Conservation (phyloP, 2,113 vertebrate genomes). For the Gila orcuttii region DNA sequence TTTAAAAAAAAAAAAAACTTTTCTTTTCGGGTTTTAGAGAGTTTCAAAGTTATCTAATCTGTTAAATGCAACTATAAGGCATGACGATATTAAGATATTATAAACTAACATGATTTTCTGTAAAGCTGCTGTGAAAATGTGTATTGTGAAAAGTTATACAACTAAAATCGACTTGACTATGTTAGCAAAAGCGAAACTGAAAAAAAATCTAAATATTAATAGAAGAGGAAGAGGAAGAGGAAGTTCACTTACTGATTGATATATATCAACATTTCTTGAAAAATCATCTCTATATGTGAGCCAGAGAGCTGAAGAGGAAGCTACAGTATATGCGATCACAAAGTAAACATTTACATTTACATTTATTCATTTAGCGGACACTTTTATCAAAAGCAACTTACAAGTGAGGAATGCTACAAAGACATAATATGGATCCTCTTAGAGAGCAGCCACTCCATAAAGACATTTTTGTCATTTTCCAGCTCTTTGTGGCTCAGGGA, state of each 20-base stretch:
- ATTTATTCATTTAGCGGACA: background rate
- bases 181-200: too few relatives aligned
- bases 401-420: background rate
- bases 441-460: constrained; percentile 24
- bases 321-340: constrained; percentile 19
- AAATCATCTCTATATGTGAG: background rate
- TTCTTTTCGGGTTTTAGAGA: background rate
- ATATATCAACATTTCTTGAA: constrained; percentile 13
- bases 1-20: too few relatives aligned
- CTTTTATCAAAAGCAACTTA: background rate
- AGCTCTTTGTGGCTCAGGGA: constrained; percentile 52
- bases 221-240: too few relatives aligned
- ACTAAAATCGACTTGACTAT: background rate
- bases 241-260: constrained; percentile 47
- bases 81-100: background rate
- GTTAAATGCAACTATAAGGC: background rate
- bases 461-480: constrained; percentile 49
- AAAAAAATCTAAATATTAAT: too few relatives aligned
- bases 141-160: background rate
- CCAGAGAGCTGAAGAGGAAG: constrained; percentile 26
- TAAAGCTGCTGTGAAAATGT: background rate
- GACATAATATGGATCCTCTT: constrained; percentile 12
- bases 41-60: background rate
- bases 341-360: constrained; percentile 34
- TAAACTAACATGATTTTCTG: background rate